A percentile compares a stretch with the other conserved stretches of the same genome.
Evolutionary conservation across 2,888 invertebrate species (phyloP).

Genomic region (Pocota personata): DNA sequence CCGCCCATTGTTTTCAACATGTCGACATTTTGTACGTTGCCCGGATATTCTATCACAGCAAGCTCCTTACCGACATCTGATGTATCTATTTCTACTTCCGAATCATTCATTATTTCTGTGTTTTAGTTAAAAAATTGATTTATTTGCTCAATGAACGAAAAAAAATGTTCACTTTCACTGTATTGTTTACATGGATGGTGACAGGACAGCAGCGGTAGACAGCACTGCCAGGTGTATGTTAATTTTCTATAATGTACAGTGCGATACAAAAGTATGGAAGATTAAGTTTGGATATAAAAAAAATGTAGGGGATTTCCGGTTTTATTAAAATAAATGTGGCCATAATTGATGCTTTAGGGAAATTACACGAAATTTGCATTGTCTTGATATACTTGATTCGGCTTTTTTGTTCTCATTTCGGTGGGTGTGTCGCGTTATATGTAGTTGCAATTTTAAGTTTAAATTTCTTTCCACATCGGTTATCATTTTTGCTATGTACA

Average conservation of each 20-base stretch:
- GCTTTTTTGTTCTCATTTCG: too few species aligned
- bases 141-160: background rate
- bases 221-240: background rate
- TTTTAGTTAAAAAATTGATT: background rate
- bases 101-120: constrained; percentile 11
- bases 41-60: constrained; percentile 91
- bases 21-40: constrained; percentile 90
- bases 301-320: background rate
- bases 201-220: background rate
- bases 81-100: constrained; percentile 43
- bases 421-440: too few species aligned
- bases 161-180: background rate
- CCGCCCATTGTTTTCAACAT: constrained; percentile 93
- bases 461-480: too few species aligned
- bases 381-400: too few species aligned
- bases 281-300: background rate
- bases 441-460: too few species aligned
- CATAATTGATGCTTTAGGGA: too few species aligned
- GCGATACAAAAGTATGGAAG: background rate
- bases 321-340: background rate
- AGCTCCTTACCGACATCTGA: constrained; percentile 78
- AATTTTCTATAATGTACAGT: background rate
- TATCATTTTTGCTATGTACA: too few species aligned
- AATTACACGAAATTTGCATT: too few species aligned
- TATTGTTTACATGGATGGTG: background rate